Base-by-base conservation (phyloP, 2,113 vertebrate genomes). In the Phocoena phocoena region DNA sequence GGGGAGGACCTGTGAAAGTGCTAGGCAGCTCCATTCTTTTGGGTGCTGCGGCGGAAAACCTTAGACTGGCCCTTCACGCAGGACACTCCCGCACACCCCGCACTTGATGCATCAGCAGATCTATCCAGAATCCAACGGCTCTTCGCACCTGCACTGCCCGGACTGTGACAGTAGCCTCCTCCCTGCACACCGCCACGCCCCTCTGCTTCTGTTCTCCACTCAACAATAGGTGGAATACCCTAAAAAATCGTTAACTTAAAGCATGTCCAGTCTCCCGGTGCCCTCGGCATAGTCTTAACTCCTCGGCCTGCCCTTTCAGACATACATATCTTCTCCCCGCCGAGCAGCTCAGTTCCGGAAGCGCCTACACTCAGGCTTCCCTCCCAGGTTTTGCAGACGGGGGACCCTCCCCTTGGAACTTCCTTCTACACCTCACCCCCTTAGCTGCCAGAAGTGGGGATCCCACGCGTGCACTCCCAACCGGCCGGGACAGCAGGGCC, bases 1-100 rank as follows among this genome's bases (percentile, higher is more conserved):
- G 95, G 90, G 97, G 53, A 83, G 91, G 97, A 98, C 93, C 98
- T 98, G 96, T 98, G 92, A 94, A 97, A 97, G 92, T 98, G 96
- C 98, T 96, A 58, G n/a, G 47, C 62, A 86, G 23, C 38, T 81
- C 53, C 44, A 25, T 55, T 47, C 38, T 77, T 28, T 23, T 17
- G n/a, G 80, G 15, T 9, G 31, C 55, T 60, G 47, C 47, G 18
- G n/a, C 15, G 36, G 26, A 58, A 86, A 63, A 28, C 20, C 36
- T 6, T 44, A 20, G 28, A 6, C 8, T 2, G 10, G 26, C 76
- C 36, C n/a, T 21, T 33, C 33, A 50, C 33, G 31, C 4, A 25
- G 36, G 63, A 21, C 86, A 23, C n/a, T 28, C 6, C 25, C 23
- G 38, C 58, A 41, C 25, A 77, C 8, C 47, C 53, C 31, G 10